These are phyloP conservation scores for Helleia helle DNA, from an alignment of 2,888 invertebrate species.

Conservation along the genomic window DNA sequence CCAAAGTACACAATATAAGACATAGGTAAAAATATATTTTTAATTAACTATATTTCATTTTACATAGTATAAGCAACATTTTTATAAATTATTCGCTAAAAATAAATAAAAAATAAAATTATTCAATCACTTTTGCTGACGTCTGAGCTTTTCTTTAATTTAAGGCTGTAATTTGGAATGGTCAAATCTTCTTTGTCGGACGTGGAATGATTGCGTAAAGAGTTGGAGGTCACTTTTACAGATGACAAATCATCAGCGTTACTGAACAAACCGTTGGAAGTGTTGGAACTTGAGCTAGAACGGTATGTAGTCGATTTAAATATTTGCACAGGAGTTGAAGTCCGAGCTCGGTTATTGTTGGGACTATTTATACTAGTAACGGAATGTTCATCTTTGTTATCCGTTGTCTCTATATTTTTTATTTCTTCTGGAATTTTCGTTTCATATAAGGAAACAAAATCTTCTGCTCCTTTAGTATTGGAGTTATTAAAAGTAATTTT, in stretches of 20 bases:
- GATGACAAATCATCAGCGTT: constrained; percentile 73
- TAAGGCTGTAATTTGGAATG: constrained; percentile 62
- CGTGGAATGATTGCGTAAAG: constrained; percentile 55
- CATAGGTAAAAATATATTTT: too few species aligned
- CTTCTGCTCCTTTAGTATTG: constrained; percentile 38
- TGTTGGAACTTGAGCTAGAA: constrained; percentile 63
- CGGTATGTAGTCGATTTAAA: constrained; percentile 57
- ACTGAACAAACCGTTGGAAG: constrained; percentile 62
- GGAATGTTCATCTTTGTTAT: constrained; percentile 37
- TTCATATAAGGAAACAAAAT: constrained; percentile 56
- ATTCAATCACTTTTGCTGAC: constrained; percentile 53
- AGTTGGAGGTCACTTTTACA: constrained; percentile 63
- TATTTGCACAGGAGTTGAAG: constrained; percentile 74
- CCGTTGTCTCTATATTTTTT: constrained; percentile 32
- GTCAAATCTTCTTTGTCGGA: constrained; percentile 64
- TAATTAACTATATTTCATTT: background rate
- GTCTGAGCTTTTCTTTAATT: constrained; percentile 47
- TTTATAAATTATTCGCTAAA: constrained; percentile 15
- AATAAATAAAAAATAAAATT: constrained; percentile 21
- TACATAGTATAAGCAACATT: background rate
- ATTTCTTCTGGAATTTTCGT: constrained; percentile 61
- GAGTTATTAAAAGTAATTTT: constrained; percentile 60
- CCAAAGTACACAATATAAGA: too few species aligned
- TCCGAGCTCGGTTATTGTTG: constrained; percentile 55
- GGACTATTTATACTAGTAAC: constrained; percentile 30